Percentiles rank a stretch among this genome's conserved stretches.
Evolutionary conservation across 2,797 vertebrate genomes (phyloP).

Genomic region (Microcaecilia unicolor): DNA sequence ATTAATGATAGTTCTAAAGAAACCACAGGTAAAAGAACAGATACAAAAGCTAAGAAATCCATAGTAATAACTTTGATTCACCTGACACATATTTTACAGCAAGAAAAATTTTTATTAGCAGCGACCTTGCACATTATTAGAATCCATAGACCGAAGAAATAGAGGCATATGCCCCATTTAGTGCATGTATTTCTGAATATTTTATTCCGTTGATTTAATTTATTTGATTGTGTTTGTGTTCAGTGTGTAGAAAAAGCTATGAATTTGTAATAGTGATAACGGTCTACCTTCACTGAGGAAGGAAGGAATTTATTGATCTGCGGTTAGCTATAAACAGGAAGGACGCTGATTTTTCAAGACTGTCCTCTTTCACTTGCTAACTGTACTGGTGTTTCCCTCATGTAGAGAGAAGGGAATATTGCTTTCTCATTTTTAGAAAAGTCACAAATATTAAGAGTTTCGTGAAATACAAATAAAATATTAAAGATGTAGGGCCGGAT

Average conservation of each 20-base stretch:
- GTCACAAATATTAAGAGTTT: too few relatives aligned
- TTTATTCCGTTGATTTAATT: background rate
- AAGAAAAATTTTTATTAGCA: too few relatives aligned
- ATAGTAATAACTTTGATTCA: too few relatives aligned
- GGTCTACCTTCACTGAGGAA: conserved; percentile 17
- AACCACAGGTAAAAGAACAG: too few relatives aligned
- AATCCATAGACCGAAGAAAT: background rate
- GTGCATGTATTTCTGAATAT: background rate
- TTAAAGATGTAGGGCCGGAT: too few relatives aligned
- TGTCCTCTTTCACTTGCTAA: conserved; percentile 24
- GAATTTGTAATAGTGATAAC: background rate
- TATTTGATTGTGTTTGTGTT: background rate
- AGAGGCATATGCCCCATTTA: background rate
- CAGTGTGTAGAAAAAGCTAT: conserved; percentile 1
- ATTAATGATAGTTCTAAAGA: too few relatives aligned
- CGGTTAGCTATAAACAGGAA: conserved; percentile 16
- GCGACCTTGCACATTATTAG: background rate
- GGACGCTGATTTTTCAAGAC: conserved; percentile 18
- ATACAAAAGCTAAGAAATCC: too few relatives aligned
- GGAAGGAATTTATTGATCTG: conserved; percentile 20
- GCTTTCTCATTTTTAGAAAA: too few relatives aligned
- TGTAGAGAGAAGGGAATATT: too few relatives aligned
- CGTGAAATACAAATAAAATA: too few relatives aligned
- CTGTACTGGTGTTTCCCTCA: background rate
- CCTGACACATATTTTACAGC: too few relatives aligned